Percentiles rank a stretch among this genome's conserved stretches.
These are phyloP conservation scores for Coracopsis vasa DNA, from an alignment of 2,113 vertebrate species.

Conservation along the genomic window DNA sequence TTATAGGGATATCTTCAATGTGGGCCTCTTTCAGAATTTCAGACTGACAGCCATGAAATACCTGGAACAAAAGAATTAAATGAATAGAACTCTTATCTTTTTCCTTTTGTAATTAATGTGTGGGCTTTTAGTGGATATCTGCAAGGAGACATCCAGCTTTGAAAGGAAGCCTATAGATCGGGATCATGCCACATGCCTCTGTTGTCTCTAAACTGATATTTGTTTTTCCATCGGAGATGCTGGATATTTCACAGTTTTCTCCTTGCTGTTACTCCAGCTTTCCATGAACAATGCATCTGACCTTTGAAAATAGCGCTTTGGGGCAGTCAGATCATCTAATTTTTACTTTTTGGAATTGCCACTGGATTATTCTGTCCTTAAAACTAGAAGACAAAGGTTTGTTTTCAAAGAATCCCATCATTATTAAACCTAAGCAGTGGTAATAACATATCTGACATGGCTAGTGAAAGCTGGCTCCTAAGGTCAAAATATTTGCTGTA, in stretches of 20 bases:
- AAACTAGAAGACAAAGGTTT: not conserved
- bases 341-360: slow-evolving; percentile 11
- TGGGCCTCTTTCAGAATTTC: slow-evolving; percentile 28
- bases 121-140: slow-evolving; percentile 29
- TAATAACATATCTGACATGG: not conserved
- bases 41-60: slow-evolving; percentile 51
- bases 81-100: slow-evolving; percentile 43
- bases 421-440: not conserved
- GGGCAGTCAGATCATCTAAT: not conserved
- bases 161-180: slow-evolving; percentile 25
- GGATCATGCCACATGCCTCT: not conserved
- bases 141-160: slow-evolving; percentile 32
- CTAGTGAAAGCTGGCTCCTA: not conserved
- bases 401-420: not conserved
- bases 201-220: not conserved
- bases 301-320: slow-evolving; percentile 32
- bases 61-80: slow-evolving; percentile 21
- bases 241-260: slow-evolving; percentile 29
- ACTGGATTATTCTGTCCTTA: not conserved
- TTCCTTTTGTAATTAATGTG: slow-evolving; percentile 56
- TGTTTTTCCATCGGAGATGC: slow-evolving; percentile 7
- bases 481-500: not conserved
- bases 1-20: not conserved
- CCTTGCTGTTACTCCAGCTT: not conserved
- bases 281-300: slow-evolving; percentile 30